Evolutionary conservation across 1,140 invertebrate genomes (phyloP), one percentile per base, ranked within the genome.

Genomic region (Telenomus remus): DNA sequence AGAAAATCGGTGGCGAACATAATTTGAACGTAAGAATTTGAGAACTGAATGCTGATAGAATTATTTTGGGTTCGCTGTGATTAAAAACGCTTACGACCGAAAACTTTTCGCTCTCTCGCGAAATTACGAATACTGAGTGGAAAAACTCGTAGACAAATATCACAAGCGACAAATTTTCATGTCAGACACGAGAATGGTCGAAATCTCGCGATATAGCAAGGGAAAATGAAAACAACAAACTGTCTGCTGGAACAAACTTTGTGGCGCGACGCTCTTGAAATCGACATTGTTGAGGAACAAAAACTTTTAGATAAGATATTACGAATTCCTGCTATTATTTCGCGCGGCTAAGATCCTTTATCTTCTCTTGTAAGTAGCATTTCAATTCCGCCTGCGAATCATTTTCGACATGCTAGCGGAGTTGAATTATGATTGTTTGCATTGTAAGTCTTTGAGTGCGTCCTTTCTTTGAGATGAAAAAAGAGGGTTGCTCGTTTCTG

Each of bases 191-290:
- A 47, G 51, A 56, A 63, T 50, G 34, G 59, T 9, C 14, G 14
- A 50, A 64, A 59, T 61, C n/a, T 60, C 59, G 44, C 44, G 43
- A 35, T 35, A 42, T 49, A 39, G 6, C 19, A 11, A 53, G 19
- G 39, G 55, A 73, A 61, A 74, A 68, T 68, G 71, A 74, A 74
- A 74, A 68, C 61, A 66, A 73, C 43, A 37, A 53, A 60, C 49
- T 51, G 27, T 43, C 34, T 35, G 12, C 13, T 15, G 51, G 12
- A 48, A 70, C 49, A 37, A 70, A 57, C 10, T 50, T 49, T 50
- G 42, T 13, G 11, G 43, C 13, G 12, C 19, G 47, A 61, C 19
- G 19, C 43, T 59, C 42, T 35, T n/a, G 66, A 50, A 48, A 54
- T 70, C 50, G 56, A 70, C 56, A 51, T 60, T 56, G 53, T 61